Conservation (phyloP, 64 coral and sea anemone genomes). For the Catalaphyllia jardinei region DNA sequence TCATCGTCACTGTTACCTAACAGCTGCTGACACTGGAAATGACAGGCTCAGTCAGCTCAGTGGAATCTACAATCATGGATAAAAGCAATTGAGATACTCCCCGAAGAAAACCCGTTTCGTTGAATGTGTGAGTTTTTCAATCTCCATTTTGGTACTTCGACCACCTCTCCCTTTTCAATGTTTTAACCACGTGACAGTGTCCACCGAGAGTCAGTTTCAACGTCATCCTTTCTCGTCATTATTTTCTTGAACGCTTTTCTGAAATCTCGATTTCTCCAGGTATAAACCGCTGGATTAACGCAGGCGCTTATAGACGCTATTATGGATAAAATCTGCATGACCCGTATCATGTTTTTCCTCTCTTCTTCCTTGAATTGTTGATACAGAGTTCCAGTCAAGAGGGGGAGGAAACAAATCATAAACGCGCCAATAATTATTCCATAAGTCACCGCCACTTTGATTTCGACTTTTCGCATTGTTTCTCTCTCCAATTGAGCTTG, state of each 20-base stretch:
- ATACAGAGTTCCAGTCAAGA: constrained; percentile 38
- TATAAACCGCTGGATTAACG: constrained; percentile 56
- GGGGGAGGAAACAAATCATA: constrained; percentile 49
- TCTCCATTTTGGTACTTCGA: too few species aligned
- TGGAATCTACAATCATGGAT: too few species aligned
- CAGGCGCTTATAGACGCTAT: constrained; percentile 26
- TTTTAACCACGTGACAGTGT: too few species aligned
- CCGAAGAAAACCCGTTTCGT: too few species aligned
- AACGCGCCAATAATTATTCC: constrained; percentile 47
- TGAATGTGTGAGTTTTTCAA: too few species aligned
- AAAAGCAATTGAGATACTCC: too few species aligned
- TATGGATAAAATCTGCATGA: constrained; percentile 45
- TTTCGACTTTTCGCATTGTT: constrained; percentile 26
- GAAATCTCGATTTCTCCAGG: constrained; percentile 63
- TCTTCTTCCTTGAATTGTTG: constrained; percentile 34
- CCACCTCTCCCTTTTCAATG: too few species aligned
- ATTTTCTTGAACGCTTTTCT: constrained; percentile 62
- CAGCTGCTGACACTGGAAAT: too few species aligned
- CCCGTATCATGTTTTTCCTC: neutral
- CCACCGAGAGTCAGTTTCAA: too few species aligned
- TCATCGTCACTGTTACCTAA: too few species aligned
- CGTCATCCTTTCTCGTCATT: neutral
- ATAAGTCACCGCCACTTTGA: constrained; percentile 47
- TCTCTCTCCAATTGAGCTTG: constrained; percentile 14
- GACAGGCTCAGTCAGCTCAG: too few species aligned